Percentiles rank a stretch among this genome's conserved stretches.
phyloP scores from a whole-genome alignment of 2,113 vertebrate species.

The Chaetodon trifascialis region DNA sequence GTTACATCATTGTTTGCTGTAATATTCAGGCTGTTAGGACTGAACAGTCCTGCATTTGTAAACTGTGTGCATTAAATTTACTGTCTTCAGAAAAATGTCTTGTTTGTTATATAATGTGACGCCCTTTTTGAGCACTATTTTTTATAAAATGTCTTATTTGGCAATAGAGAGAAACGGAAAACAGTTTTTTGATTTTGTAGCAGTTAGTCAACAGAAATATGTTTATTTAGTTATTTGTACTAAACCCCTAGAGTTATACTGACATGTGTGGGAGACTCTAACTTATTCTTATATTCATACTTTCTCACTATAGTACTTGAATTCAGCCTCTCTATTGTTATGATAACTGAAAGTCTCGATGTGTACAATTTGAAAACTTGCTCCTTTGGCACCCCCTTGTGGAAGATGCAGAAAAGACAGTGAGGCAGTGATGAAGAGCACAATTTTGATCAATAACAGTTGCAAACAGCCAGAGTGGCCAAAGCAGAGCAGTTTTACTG shows the following conservation, averaged over 20 bases:
- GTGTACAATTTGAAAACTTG: not conserved
- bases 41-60: not conserved
- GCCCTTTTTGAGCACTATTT: too few relatives aligned
- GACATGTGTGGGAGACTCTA: not conserved
- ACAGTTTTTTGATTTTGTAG: too few relatives aligned
- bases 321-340: not conserved
- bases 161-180: too few relatives aligned
- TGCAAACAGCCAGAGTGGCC: not conserved
- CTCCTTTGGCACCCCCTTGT: not conserved
- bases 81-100: not conserved
- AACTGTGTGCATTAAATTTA: not conserved
- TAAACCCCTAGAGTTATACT: not conserved
- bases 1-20: not conserved
- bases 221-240: not conserved
- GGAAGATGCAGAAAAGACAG: not conserved
- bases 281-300: not conserved
- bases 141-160: too few relatives aligned
- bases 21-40: not conserved
- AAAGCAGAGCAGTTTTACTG: not conserved
- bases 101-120: too few relatives aligned
- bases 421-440: not conserved
- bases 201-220: not conserved
- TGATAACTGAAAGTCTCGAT: not conserved
- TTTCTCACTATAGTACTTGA: not conserved
- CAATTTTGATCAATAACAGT: not conserved